Percentiles rank a stretch among this genome's conserved stretches.
phyloP scores from a whole-genome alignment of 2,888 invertebrate genomes.

The Nowickia ferox region DNA sequence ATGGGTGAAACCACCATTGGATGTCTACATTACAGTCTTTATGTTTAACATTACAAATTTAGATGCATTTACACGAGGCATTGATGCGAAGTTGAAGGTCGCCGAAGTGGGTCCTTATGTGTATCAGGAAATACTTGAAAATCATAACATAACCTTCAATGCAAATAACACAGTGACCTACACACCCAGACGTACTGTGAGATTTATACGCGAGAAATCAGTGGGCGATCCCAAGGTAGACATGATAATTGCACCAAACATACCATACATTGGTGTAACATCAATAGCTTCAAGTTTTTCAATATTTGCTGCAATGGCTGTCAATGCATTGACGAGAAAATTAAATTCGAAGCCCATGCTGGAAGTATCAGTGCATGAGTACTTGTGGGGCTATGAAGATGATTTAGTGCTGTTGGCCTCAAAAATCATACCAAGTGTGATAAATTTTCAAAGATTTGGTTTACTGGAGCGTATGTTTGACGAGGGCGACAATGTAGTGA shows the following conservation, averaged over 20 bases:
- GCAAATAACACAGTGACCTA: constrained; percentile 88
- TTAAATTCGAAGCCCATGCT: constrained; percentile 87
- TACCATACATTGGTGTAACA: constrained; percentile 86
- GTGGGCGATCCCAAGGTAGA: constrained; percentile 86
- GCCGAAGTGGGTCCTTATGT: constrained; percentile 91
- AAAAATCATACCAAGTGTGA: constrained; percentile 89
- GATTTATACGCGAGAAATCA: constrained; percentile 87
- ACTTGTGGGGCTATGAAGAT: constrained; percentile 93
- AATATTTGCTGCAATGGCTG: constrained; percentile 84
- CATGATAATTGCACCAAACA: constrained; percentile 87
- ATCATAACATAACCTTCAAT: constrained; percentile 87
- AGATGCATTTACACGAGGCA: constrained; percentile 87
- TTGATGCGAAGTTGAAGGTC: constrained; percentile 87
- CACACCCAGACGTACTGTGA: constrained; percentile 85
- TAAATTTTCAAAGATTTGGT: constrained; percentile 91
- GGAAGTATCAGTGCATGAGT: constrained; percentile 86
- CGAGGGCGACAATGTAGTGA: constrained; percentile 85
- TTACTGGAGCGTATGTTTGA: constrained; percentile 90
- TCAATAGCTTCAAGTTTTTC: constrained; percentile 79
- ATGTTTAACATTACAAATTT: constrained; percentile 93
- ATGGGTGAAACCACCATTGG: constrained; percentile 87
- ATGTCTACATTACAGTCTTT: constrained; percentile 87
- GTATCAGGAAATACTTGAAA: constrained; percentile 89
- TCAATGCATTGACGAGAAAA: constrained; percentile 85
- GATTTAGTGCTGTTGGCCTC: constrained; percentile 88